Conservation (phyloP, 2,888 invertebrate species). For the Pedicia rivosa region DNA sequence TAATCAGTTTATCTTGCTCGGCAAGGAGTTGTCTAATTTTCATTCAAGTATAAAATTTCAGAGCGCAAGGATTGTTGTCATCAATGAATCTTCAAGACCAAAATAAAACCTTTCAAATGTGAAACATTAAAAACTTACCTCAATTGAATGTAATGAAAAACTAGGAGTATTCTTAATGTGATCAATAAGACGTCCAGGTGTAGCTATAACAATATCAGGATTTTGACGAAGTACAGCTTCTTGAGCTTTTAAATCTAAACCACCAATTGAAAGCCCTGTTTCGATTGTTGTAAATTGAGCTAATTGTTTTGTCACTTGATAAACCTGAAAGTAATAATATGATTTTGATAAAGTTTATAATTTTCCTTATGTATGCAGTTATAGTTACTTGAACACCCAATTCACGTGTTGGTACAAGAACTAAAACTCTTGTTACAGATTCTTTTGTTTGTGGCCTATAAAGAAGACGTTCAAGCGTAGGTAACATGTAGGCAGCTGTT, state of each 20-base stretch:
- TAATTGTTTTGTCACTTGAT: constrained; percentile 81
- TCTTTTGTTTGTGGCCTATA: constrained; percentile 61
- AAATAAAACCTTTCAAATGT: constrained; percentile 26
- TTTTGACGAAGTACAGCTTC: constrained; percentile 70
- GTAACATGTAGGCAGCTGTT: constrained; percentile 97
- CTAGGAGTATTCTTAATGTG: constrained; percentile 91
- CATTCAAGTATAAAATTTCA: constrained; percentile 15
- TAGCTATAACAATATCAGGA: constrained; percentile 95
- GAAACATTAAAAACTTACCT: constrained; percentile 60
- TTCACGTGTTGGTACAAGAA: constrained; percentile 93
- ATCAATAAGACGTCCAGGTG: constrained; percentile 94
- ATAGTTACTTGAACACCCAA: constrained; percentile 65
- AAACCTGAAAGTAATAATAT: constrained; percentile 37
- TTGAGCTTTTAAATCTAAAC: constrained; percentile 68
- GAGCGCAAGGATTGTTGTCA: constrained; percentile 32
- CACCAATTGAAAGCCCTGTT: constrained; percentile 73
- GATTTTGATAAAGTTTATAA: no score
- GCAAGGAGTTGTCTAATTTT: constrained; percentile 1
- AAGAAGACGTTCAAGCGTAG: constrained; percentile 82
- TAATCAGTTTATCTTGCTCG: constrained; percentile 4
- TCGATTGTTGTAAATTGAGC: constrained; percentile 73
- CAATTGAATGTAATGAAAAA: constrained; percentile 78
- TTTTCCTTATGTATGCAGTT: no score
- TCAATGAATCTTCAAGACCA: constrained; percentile 17
- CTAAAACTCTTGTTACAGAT: constrained; percentile 66